Percentiles rank a stretch among this genome's conserved stretches.
Conservation (phyloP, 2,888 invertebrate genomes). For the Netelia virgata region DNA sequence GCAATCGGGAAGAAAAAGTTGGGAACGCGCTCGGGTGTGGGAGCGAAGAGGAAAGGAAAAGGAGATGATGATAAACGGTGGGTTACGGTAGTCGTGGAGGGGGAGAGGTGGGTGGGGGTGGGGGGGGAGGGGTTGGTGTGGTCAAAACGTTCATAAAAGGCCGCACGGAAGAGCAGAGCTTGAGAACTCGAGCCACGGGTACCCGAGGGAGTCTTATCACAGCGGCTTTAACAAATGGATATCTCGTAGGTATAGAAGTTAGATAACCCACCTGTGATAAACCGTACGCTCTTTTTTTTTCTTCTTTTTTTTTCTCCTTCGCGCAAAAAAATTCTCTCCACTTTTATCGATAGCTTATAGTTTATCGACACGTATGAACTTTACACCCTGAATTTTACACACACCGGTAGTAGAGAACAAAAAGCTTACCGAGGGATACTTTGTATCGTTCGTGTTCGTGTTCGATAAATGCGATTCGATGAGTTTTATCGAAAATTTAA, state of each 20-base stretch:
- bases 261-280: conserved; percentile 21
- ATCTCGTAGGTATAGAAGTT: conserved; percentile 34
- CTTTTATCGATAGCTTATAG: not conserved
- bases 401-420: too few species aligned
- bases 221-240: conserved; percentile 59
- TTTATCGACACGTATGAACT: too few species aligned
- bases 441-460: too few species aligned
- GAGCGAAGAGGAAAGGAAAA: not conserved
- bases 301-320: not conserved
- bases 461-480: too few species aligned
- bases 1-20: not conserved
- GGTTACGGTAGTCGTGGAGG: not conserved
- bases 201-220: conserved; percentile 59
- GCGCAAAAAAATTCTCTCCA: not conserved
- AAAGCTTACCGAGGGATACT: too few species aligned
- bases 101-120: too few species aligned
- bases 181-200: conserved; percentile 31
- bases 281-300: conserved; percentile 13
- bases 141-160: conserved; percentile 25
- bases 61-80: conserved; percentile 19
- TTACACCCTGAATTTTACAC: too few species aligned
- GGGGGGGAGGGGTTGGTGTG: not conserved
- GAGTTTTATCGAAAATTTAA: too few species aligned
- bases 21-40: not conserved
- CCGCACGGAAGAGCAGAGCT: conserved; percentile 18